Conservation (phyloP, 1,140 invertebrate genomes). For the Drosophila pseudoananassae region DNA sequence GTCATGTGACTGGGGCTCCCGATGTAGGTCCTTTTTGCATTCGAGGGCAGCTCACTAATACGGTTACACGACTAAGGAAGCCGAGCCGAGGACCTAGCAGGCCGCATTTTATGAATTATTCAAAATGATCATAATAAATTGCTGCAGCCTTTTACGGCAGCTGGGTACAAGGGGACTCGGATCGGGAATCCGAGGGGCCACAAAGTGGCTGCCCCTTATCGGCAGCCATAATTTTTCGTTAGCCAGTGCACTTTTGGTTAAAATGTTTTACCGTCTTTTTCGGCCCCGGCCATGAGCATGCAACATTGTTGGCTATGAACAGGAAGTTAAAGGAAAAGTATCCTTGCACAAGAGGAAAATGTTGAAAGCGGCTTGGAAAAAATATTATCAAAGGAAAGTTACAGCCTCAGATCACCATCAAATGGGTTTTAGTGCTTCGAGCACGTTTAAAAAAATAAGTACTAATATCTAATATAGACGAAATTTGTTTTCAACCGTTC, state of each 20-base stretch:
- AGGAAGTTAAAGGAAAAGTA: neutral
- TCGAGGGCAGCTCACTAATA: constrained; percentile 39
- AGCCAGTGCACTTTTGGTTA: constrained; percentile 37
- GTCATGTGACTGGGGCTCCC: constrained; percentile 51
- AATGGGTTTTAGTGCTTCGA: too few relatives aligned
- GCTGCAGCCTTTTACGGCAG: constrained; percentile 41
- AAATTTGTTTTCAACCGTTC: too few relatives aligned
- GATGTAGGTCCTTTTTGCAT: constrained; percentile 66
- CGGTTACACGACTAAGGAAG: constrained; percentile 24
- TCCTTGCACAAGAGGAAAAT: neutral
- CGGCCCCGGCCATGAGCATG: constrained; percentile 18
- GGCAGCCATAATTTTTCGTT: constrained; percentile 29
- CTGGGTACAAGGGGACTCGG: constrained; percentile 2
- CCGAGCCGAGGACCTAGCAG: constrained; percentile 7
- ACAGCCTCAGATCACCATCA: too few relatives aligned
- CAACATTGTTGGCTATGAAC: constrained; percentile 45
- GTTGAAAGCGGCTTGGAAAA: too few relatives aligned
- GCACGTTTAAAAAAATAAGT: too few relatives aligned
- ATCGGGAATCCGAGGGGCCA: constrained; percentile 13
- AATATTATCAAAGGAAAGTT: too few relatives aligned
- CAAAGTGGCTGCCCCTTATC: constrained; percentile 34
- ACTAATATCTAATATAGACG: too few relatives aligned
- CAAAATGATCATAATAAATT: constrained; percentile 73
- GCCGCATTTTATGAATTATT: constrained; percentile 64
- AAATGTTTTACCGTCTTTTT: constrained; percentile 46